Evolutionary conservation across 2,888 invertebrate genomes (phyloP).

Genomic region (Alitta virens): DNA sequence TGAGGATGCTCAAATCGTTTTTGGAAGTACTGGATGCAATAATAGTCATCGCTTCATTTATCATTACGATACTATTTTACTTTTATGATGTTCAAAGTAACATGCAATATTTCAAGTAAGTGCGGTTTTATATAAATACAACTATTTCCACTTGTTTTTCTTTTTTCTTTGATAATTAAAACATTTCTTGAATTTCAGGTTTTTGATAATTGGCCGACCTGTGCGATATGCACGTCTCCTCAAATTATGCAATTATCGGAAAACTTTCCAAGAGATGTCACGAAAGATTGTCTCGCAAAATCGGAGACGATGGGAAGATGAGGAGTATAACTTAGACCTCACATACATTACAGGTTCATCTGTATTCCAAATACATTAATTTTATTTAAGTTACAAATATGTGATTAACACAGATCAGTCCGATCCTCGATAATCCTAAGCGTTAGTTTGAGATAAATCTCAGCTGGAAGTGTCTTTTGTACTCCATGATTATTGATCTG

Average conservation of each 20-base stretch:
- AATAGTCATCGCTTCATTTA: conserved; percentile 57
- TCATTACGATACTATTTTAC: conserved; percentile 51
- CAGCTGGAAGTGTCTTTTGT: no score
- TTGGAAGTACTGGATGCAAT: conserved; percentile 57
- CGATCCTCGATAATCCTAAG: no score
- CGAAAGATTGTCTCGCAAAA: conserved; percentile 60
- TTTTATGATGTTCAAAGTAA: conserved; percentile 3
- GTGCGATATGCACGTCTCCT: conserved; percentile 54
- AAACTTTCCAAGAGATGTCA: conserved; percentile 54
- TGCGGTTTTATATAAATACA: no score
- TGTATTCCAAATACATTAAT: no score
- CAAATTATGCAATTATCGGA: conserved; percentile 55
- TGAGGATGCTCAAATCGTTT: no score
- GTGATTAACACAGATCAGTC: no score
- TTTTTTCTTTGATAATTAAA: no score
- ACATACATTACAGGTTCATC: conserved; percentile 59
- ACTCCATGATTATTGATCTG: no score
- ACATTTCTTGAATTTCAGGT: no score
- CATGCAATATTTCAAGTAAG: conserved; percentile 48
- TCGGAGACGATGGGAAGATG: conserved; percentile 58
- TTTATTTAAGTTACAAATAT: no score
- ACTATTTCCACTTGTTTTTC: no score
- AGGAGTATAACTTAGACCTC: conserved; percentile 61
- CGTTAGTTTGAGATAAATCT: no score
- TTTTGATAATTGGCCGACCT: conserved; percentile 48